These are phyloP conservation scores for Anguilla obscura DNA, from an alignment of 2,797 vertebrate genomes.

Conservation along the genomic window DNA sequence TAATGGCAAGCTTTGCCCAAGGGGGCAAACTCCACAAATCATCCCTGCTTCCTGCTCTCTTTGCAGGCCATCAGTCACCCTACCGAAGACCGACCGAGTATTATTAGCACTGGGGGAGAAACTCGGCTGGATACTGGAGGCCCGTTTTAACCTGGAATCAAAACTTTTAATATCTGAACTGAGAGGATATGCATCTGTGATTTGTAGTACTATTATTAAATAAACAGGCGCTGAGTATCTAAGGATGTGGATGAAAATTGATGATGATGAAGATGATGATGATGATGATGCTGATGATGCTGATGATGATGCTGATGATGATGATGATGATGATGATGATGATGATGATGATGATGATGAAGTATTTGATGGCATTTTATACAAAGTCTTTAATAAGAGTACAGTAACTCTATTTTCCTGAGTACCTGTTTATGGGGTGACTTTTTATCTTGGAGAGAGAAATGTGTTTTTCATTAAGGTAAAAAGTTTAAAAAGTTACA, in stretches of 20 bases:
- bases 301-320: too few relatives aligned
- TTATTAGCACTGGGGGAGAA: conserved; percentile 45
- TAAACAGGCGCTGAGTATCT: not conserved
- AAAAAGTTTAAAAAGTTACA: too few relatives aligned
- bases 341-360: too few relatives aligned
- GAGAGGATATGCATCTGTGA: not conserved
- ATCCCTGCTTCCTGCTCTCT: conserved; percentile 57
- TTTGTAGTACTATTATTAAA: not conserved
- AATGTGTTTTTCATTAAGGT: too few relatives aligned
- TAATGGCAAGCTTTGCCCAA: conserved; percentile 64
- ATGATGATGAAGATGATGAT: not conserved
- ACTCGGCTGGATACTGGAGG: conserved; percentile 37
- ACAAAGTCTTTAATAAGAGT: too few relatives aligned
- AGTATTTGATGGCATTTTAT: too few relatives aligned
- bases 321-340: too few relatives aligned
- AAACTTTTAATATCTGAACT: not conserved
- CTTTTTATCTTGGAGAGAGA: too few relatives aligned
- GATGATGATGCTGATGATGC: too few relatives aligned
- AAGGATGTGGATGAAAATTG: not conserved
- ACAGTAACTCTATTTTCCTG: too few relatives aligned
- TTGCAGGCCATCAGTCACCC: conserved; percentile 65
- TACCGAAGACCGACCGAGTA: conserved; percentile 56
- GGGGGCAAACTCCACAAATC: conserved; percentile 55
- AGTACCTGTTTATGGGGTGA: too few relatives aligned
- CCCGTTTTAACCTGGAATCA: conserved; percentile 42